phyloP scores from a whole-genome alignment of 37 sponge, comb jelly and placozoan species.

The Oopsacas minuta region DNA sequence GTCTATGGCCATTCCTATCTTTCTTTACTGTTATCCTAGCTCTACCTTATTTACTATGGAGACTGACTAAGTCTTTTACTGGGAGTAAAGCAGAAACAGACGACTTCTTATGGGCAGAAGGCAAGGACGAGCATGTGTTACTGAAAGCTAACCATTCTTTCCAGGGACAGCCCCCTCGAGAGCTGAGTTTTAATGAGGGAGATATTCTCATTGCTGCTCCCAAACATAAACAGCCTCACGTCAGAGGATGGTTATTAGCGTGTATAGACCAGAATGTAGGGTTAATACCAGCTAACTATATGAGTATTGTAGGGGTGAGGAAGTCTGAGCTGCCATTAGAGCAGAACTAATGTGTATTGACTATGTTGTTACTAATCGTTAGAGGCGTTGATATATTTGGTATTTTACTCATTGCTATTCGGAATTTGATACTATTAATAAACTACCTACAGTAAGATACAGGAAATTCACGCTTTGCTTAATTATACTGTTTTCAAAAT shows the following conservation, averaged over 20 bases:
- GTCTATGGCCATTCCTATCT: constrained; percentile 34
- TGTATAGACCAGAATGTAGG: constrained; percentile 2
- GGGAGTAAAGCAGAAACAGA: neutral
- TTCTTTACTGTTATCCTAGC: constrained; percentile 30
- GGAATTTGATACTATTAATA: too few species aligned
- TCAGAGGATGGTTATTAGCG: constrained; percentile 26
- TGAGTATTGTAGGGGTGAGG: constrained; percentile 24
- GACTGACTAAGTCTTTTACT: constrained; percentile 27
- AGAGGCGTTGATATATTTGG: too few species aligned
- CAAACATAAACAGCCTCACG: constrained; percentile 21
- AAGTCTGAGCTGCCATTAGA: constrained; percentile 11
- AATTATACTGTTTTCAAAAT: too few species aligned
- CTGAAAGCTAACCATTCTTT: constrained; percentile 14
- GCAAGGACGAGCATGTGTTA: constrained; percentile 21
- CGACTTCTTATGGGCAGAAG: constrained; percentile 18
- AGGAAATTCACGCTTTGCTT: too few species aligned
- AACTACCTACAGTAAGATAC: too few species aligned
- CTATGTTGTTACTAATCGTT: too few species aligned
- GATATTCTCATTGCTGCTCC: constrained; percentile 19
- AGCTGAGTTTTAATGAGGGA: constrained; percentile 22
- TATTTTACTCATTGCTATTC: too few species aligned
- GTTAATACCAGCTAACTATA: constrained; percentile 26
- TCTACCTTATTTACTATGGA: constrained; percentile 31
- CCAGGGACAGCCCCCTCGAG: neutral
- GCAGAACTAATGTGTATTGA: too few species aligned